Percentiles rank a stretch among this genome's conserved stretches.
phyloP scores from a whole-genome alignment of 2,113 vertebrate genomes.

The Crotalus tigris region DNA sequence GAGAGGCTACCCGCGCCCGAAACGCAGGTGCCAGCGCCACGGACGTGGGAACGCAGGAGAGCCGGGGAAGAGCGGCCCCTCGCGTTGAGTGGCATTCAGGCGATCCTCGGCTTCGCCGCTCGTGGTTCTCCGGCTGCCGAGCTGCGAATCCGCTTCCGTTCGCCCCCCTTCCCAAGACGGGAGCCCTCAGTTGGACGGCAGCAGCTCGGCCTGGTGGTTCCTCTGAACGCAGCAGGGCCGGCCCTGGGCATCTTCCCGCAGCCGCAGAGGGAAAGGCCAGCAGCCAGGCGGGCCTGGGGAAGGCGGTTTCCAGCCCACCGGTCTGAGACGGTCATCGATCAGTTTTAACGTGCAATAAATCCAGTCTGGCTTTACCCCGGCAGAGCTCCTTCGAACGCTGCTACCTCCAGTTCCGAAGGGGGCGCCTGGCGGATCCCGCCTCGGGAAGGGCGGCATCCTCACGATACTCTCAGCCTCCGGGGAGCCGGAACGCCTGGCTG shows the following conservation, averaged over 20 bases:
- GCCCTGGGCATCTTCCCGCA: background rate
- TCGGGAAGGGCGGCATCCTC: too few species aligned
- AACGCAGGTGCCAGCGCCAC: background rate
- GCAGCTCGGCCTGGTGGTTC: background rate
- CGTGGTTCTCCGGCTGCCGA: background rate
- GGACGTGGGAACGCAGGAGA: background rate
- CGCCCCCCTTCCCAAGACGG: background rate
- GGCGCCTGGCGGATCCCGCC: too few species aligned
- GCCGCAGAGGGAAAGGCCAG: too few species aligned
- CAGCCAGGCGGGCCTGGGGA: background rate
- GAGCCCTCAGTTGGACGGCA: background rate
- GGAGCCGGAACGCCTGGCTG: too few species aligned
- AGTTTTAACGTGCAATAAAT: conserved; percentile 2
- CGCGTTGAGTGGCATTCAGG: background rate
- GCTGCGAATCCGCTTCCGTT: background rate
- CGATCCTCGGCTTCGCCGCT: background rate
- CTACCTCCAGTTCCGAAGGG: too few species aligned
- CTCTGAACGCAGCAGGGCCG: conserved; percentile 3
- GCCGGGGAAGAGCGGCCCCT: background rate
- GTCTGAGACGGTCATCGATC: background rate
- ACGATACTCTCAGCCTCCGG: too few species aligned
- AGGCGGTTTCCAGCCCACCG: background rate
- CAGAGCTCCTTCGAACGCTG: background rate
- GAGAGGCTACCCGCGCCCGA: background rate
- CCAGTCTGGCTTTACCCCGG: background rate